Evolutionary conservation across 2,113 vertebrate genomes (phyloP).

Genomic region (Lycaon pictus): DNA sequence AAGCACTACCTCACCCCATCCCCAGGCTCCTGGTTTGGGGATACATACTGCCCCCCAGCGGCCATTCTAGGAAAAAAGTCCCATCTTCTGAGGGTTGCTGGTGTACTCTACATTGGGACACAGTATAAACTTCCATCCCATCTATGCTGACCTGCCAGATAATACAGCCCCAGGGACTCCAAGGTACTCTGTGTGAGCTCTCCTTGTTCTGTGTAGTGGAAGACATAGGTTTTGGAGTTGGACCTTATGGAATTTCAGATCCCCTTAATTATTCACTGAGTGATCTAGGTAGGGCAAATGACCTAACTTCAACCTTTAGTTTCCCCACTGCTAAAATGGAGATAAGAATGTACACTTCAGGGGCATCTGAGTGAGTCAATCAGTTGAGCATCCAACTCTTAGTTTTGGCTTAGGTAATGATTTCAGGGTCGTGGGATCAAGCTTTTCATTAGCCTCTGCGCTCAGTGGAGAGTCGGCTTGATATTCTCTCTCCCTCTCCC

Average conservation of each 20-base stretch:
- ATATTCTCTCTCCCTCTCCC: not conserved
- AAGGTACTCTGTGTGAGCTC: not conserved
- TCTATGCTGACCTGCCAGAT: not conserved
- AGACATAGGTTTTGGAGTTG: not conserved
- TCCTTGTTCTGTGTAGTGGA: not conserved
- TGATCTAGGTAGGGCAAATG: not conserved
- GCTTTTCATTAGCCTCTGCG: not conserved
- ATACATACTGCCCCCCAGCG: constrained; percentile 1
- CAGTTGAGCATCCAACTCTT: not conserved
- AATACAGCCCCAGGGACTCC: not conserved
- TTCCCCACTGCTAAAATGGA: not conserved
- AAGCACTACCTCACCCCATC: rapidly evolving
- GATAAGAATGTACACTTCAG: not conserved
- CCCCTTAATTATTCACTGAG: not conserved
- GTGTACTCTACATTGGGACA: not conserved
- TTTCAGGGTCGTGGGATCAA: not conserved
- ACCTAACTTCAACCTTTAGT: not conserved
- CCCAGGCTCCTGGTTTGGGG: not conserved
- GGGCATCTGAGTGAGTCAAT: not conserved
- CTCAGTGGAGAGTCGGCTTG: not conserved
- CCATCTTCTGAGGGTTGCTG: not conserved
- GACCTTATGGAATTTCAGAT: not conserved
- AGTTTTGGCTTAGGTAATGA: not conserved
- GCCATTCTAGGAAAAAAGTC: not conserved
- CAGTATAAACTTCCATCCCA: not conserved